Conservation (phyloP, 2,797 vertebrate species). For the Gymnopithys bicolor region DNA sequence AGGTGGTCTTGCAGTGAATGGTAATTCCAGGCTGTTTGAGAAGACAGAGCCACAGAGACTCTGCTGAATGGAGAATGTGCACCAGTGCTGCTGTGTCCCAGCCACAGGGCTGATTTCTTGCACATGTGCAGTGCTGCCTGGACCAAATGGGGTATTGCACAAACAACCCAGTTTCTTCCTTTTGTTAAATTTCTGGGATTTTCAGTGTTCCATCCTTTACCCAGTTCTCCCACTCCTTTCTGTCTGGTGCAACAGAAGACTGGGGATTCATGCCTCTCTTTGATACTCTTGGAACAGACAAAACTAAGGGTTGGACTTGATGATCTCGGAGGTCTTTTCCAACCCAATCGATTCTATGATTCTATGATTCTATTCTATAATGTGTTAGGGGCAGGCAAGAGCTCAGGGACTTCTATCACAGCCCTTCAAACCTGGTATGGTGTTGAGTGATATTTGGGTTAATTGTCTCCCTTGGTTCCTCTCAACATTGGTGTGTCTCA, state of each 20-base stretch:
- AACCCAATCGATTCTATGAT: too few relatives aligned
- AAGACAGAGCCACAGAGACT: not conserved
- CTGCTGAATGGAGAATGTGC: not conserved
- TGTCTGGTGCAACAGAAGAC: not conserved
- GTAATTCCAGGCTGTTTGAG: not conserved
- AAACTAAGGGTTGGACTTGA: not conserved
- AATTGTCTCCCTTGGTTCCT: not conserved
- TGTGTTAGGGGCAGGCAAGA: fast-evolving
- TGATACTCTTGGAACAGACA: not conserved
- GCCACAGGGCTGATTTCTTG: not conserved
- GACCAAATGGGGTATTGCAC: not conserved
- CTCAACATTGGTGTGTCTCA: not conserved
- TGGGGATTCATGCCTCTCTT: not conserved
- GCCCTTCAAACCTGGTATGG: not conserved
- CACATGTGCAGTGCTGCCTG: fast-evolving
- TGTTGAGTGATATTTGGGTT: not conserved
- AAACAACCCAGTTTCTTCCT: not conserved
- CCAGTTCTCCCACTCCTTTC: not conserved
- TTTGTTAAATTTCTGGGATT: not conserved
- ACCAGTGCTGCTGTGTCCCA: not conserved
- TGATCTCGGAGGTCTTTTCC: too few relatives aligned
- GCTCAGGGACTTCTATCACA: not conserved
- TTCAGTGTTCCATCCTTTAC: not conserved
- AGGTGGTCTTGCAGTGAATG: constrained; percentile 3
- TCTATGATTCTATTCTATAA: not conserved